Evolutionary conservation across 2,888 invertebrate genomes (phyloP), one percentile per base, ranked within the genome.

Genomic region (Octodonta nipae): DNA sequence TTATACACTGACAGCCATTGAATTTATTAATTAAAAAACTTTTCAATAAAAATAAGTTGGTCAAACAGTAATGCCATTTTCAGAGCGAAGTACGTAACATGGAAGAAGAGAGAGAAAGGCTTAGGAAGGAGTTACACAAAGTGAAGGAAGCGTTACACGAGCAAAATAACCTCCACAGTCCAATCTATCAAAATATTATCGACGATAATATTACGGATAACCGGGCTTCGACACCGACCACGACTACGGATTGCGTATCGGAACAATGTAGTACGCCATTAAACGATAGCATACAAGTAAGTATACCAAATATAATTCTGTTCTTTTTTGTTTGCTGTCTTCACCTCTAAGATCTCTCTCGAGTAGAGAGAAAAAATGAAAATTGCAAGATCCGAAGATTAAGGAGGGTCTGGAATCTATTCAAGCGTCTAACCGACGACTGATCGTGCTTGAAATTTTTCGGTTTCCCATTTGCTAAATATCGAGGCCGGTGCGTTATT

Each of bases 51-150:
- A 15, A n/a, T 7, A 34, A 27, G 16, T 32, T 3, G 27, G 11
- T 29, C 15, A 12, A 8, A 13, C 13, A 14, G 14, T 30, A 34
- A n/a, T n/a, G n/a, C n/a, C 36, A 24, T 22, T 52, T 57, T 4
- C 51, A 84, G 83, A 75, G 74, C 59, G 71, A 79, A 50, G 71
- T 82, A 37, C 78, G 75, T 58, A 74, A 77, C 50, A 68, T 76
- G 46, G 83, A 83, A 55, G 78, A 79, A 50, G 84, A 84, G 56
- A 66, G 78, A 35, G 79, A 79, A 50, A 68, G 73, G 47, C 61
- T 83, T 49, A 68, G 82, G 22, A 73, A 73, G 45, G 83, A 84
- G 56, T 63, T 82, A 49, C 73, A 78, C 50, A 70, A 72, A 52
- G 71, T 75, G 41, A 68, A 79, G 46, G 83, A 84, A 57, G 74